Evolutionary conservation across 35 echinoderm and acorn worm genomes (phyloP).

Genomic region (Apostichopus californicus): DNA sequence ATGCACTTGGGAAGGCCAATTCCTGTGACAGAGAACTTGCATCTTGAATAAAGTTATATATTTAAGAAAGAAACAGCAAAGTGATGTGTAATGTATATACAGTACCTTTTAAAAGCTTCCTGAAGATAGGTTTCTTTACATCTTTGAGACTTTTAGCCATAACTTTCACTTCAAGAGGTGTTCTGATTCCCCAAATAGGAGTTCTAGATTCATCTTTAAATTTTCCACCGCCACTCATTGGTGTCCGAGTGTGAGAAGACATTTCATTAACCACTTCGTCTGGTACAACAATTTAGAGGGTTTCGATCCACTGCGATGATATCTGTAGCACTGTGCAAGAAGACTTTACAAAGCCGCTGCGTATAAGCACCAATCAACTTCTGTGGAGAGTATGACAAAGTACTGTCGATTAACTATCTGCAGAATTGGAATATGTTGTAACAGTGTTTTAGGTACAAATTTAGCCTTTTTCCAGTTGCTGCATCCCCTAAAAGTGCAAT

Average conservation of each 20-base stretch:
- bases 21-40: no score
- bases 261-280: not conserved
- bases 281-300: not conserved
- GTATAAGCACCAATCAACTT: no score
- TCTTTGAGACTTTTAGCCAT: constrained; percentile 49
- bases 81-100: not conserved
- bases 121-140: constrained; percentile 45
- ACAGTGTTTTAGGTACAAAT: no score
- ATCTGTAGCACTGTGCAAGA: no score
- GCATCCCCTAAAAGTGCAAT: no score
- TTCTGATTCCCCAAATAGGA: constrained; percentile 36
- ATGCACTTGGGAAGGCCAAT: no score
- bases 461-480: no score
- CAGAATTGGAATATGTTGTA: no score
- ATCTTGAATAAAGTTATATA: not conserved
- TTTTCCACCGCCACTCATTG: not conserved
- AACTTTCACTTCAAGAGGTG: constrained; percentile 28
- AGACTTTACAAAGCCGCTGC: no score
- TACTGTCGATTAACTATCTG: no score
- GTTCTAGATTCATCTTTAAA: constrained; percentile 36
- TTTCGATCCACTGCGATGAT: no score
- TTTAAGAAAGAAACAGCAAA: not conserved
- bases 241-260: constrained; percentile 2
- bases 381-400: no score
- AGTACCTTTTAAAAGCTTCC: constrained; percentile 31